Conservation (phyloP, 2,888 invertebrate species). For the Mayetiola destructor region DNA sequence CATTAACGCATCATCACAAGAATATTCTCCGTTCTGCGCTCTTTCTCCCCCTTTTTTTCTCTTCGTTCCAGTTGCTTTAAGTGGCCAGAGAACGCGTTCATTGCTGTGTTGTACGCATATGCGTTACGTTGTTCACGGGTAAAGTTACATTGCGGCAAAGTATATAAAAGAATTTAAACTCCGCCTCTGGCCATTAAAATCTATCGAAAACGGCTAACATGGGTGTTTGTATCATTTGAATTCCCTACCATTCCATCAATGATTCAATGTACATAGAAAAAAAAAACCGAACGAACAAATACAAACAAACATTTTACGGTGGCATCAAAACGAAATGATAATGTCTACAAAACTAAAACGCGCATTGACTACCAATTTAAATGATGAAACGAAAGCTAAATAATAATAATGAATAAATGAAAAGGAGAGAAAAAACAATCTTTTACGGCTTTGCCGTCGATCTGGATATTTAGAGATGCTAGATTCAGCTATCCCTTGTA, state of each 20-base stretch:
- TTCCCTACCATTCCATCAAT: constrained; percentile 7
- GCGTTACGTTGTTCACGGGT: not conserved
- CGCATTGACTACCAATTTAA: not conserved
- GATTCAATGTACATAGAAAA: not conserved
- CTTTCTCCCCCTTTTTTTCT: not conserved
- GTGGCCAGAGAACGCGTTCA: not conserved
- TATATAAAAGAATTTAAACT: not conserved
- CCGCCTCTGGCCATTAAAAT: constrained; percentile 7
- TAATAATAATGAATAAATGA: no score
- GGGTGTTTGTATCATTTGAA: constrained; percentile 3
- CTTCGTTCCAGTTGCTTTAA: not conserved
- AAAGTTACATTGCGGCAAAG: constrained; percentile 3
- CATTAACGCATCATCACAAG: no score
- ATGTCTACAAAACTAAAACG: not conserved
- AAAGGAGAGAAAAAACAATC: no score
- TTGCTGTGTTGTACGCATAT: not conserved
- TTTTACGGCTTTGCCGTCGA: no score
- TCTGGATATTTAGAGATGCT: no score
- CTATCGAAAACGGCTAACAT: not conserved
- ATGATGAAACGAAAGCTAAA: constrained; percentile 2
- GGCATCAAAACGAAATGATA: not conserved
- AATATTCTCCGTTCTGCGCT: no score
- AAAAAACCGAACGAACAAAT: not conserved
- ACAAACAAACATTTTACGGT: not conserved
- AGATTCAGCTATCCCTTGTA: no score